Conservation (phyloP, 2,113 vertebrate species). For the Centropus unirufus region DNA sequence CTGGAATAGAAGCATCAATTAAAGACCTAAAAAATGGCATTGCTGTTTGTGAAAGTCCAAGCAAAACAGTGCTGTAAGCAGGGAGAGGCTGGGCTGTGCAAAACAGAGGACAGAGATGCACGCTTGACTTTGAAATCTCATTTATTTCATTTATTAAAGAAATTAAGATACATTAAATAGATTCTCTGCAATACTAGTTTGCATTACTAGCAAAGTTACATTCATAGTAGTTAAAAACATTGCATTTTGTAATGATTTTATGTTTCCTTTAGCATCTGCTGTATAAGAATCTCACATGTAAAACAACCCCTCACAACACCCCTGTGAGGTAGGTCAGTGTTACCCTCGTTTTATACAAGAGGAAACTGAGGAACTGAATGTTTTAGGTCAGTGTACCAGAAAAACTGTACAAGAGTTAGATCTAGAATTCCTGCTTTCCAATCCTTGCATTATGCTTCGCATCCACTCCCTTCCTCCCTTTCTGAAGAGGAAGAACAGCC, state of each 20-base stretch:
- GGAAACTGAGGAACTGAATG: background rate
- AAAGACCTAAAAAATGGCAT: background rate
- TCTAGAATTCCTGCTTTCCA: background rate
- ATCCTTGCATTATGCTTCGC: background rate
- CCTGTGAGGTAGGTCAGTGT: constrained; percentile 44
- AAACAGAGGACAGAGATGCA: background rate
- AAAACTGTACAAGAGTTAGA: background rate
- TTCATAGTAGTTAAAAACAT: constrained; percentile 15
- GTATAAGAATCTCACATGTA: background rate
- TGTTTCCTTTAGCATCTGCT: background rate
- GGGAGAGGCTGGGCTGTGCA: background rate
- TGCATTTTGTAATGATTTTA: background rate
- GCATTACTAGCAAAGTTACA: constrained; percentile 17
- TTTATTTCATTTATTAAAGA: constrained; percentile 35
- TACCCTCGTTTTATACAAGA: background rate
- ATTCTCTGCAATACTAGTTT: background rate
- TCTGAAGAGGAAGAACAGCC: background rate
- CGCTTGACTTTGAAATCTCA: background rate
- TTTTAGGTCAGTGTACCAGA: background rate
- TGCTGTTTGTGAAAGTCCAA: background rate
- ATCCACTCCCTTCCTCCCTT: background rate
- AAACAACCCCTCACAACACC: constrained; percentile 15
- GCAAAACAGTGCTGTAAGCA: background rate
- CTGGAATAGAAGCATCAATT: background rate
- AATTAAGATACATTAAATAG: background rate